These are phyloP conservation scores for Allobates femoralis DNA, from an alignment of 2,797 vertebrate species.

Conservation along the genomic window DNA sequence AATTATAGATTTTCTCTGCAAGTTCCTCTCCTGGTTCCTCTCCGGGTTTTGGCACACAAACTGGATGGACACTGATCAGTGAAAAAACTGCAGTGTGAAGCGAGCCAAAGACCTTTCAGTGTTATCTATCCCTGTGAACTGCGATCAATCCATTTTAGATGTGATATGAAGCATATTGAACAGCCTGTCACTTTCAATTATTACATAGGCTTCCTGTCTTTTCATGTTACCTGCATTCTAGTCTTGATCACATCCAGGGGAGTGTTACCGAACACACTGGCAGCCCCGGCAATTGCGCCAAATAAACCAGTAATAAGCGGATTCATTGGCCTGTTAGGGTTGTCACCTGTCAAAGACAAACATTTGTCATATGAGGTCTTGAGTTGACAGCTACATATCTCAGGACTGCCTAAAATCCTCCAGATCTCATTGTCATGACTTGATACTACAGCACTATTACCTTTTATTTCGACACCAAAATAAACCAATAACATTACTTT, in stretches of 20 bases:
- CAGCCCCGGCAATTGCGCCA: conserved; percentile 89
- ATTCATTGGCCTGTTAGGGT: conserved; percentile 88
- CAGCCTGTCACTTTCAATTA: not conserved
- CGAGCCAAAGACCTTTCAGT: no score
- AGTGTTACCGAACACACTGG: conserved; percentile 95
- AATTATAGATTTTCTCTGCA: no score
- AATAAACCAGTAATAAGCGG: conserved; percentile 89
- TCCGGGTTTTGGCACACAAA: no score
- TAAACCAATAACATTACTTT: no score
- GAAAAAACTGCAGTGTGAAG: no score
- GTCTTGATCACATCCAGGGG: conserved; percentile 96
- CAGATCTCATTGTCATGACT: not conserved
- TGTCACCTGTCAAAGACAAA: conserved; percentile 77
- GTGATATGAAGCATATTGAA: not conserved
- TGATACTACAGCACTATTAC: no score
- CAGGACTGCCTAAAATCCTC: not conserved
- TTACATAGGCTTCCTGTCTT: not conserved
- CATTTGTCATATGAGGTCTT: not conserved
- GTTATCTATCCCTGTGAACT: no score
- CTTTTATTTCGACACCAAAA: no score
- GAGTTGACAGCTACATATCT: no score
- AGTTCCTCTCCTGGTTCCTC: no score
- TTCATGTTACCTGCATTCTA: conserved; percentile 88
- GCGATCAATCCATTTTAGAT: not conserved
- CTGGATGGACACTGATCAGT: no score